phyloP scores from a whole-genome alignment of 2,797 vertebrate species.

The Anomalospiza imberbis region DNA sequence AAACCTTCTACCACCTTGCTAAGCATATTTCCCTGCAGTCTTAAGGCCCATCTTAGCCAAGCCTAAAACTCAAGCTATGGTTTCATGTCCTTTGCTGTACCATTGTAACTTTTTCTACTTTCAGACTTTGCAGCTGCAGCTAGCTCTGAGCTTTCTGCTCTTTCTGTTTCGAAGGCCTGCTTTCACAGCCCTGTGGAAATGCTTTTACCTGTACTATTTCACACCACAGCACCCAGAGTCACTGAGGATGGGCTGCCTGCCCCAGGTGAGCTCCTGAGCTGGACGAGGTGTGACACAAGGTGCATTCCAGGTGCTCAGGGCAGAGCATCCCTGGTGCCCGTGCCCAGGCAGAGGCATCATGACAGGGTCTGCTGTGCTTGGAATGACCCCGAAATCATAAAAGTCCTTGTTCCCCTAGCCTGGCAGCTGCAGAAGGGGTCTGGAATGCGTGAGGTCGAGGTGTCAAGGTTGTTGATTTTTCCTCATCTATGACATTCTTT shows the following conservation, averaged over 20 bases:
- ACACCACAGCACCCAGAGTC: not conserved
- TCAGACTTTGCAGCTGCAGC: not conserved
- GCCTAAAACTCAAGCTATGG: not conserved
- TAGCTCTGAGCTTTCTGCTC: not conserved
- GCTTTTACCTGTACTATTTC: not conserved
- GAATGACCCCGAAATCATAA: too few species aligned
- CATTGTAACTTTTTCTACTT: not conserved
- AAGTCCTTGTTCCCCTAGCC: too few species aligned
- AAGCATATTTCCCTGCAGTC: not conserved
- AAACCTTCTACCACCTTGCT: not conserved
- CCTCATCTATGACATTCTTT: too few species aligned
- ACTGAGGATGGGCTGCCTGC: not conserved
- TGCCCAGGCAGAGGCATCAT: not conserved
- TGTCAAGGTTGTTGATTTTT: too few species aligned
- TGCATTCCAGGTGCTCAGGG: too few species aligned
- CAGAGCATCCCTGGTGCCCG: not conserved
- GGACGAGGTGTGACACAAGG: not conserved
- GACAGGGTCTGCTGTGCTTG: too few species aligned
- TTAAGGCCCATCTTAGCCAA: not conserved
- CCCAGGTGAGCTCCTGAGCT: not conserved
- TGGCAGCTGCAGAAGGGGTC: too few species aligned
- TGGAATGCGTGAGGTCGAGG: too few species aligned
- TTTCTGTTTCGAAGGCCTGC: not conserved
- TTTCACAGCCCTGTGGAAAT: not conserved
- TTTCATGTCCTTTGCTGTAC: not conserved